phyloP scores from a whole-genome alignment of 2,113 vertebrate species.

The Brachyhypopomus gauderio region DNA sequence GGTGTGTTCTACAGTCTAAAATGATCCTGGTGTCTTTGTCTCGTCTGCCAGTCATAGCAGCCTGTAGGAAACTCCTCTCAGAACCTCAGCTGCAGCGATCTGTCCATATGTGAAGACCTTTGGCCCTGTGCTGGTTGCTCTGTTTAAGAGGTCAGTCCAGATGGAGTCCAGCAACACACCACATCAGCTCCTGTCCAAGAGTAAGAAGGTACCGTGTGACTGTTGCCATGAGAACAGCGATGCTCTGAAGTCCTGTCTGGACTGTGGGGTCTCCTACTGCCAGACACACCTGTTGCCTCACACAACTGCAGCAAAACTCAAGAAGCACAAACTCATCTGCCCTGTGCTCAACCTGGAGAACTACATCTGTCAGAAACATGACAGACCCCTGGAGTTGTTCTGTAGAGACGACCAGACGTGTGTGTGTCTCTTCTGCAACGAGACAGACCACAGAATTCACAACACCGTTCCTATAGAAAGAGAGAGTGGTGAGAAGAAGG shows the following conservation, averaged over 20 bases:
- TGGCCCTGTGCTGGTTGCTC: too few species aligned
- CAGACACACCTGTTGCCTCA: neutral
- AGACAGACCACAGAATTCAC: slow-evolving; percentile 7
- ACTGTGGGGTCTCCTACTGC: neutral
- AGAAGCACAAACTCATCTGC: slow-evolving; percentile 9
- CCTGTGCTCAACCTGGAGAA: slow-evolving; percentile 27
- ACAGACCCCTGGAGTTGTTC: slow-evolving; percentile 29
- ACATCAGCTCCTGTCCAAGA: too few species aligned
- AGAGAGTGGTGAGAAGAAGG: slow-evolving; percentile 28
- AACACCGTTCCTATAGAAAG: slow-evolving; percentile 24
- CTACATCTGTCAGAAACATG: slow-evolving; percentile 29
- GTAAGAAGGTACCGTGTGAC: neutral
- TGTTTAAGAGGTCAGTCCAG: too few species aligned
- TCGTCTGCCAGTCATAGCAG: too few species aligned
- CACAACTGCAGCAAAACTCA: neutral
- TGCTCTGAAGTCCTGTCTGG: slow-evolving; percentile 8
- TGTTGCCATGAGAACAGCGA: neutral
- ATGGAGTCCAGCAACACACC: too few species aligned
- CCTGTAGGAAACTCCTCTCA: too few species aligned
- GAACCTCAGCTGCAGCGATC: too few species aligned
- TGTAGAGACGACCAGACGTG: slow-evolving; percentile 28
- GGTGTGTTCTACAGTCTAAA: too few species aligned
- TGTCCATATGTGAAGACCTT: too few species aligned
- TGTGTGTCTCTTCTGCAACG: slow-evolving; percentile 25
- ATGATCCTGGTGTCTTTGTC: too few species aligned